phyloP scores from a whole-genome alignment of 2,888 invertebrate genomes.

The Mimachlamys varia region DNA sequence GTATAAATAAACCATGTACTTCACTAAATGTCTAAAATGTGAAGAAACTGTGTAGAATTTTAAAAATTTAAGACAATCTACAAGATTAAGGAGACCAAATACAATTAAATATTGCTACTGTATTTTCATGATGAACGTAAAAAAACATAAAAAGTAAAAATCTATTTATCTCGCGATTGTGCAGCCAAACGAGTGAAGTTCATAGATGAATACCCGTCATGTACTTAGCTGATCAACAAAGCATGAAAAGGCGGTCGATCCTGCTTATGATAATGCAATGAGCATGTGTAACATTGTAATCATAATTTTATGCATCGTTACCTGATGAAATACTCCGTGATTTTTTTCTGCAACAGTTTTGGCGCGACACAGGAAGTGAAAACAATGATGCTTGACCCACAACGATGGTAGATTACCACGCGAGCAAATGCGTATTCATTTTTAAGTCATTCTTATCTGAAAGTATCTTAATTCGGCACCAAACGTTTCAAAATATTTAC shows the following conservation, averaged over 20 bases:
- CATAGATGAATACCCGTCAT: not conserved
- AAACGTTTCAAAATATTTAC: no score
- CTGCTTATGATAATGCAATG: conserved; percentile 16
- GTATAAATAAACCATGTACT: no score
- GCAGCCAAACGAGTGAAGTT: not conserved
- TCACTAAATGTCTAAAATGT: no score
- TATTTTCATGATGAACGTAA: no score
- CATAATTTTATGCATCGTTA: conserved; percentile 26
- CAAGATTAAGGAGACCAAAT: no score
- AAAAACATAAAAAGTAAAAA: no score
- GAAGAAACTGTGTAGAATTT: no score
- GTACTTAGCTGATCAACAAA: conserved; percentile 24
- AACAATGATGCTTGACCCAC: not conserved
- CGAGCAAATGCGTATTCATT: not conserved
- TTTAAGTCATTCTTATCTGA: no score
- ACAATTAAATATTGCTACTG: no score
- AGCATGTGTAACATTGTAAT: not conserved
- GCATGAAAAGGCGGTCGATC: not conserved
- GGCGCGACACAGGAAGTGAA: conserved; percentile 36
- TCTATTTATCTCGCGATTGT: no score
- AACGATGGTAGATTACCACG: not conserved
- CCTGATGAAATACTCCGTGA: not conserved
- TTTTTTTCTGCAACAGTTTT: not conserved
- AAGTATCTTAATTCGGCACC: no score
- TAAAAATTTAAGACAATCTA: no score